Percentiles rank a stretch among this genome's conserved stretches.
phyloP scores from a whole-genome alignment of 2,797 vertebrate species.

The Enteromius paludinosus region DNA sequence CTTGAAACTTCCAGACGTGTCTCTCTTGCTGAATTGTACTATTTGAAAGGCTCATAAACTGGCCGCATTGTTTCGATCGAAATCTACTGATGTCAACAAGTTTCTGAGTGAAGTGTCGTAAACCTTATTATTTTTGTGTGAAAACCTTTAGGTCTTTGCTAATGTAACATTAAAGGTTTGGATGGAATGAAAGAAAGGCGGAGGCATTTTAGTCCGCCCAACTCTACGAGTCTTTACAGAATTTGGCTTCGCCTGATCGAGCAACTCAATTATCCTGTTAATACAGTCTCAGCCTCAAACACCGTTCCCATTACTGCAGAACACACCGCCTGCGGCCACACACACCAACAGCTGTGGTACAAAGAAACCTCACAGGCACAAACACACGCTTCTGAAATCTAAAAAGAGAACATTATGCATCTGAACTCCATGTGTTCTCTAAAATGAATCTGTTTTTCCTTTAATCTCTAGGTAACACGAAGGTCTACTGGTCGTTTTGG shows the following conservation, averaged over 20 bases:
- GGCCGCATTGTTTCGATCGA: background rate
- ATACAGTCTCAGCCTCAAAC: conserved; percentile 72
- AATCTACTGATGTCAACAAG: background rate
- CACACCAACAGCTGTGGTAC: conserved; percentile 39
- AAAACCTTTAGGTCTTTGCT: background rate
- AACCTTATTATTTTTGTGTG: background rate
- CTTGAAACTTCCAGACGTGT: background rate
- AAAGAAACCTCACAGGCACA: conserved; percentile 32
- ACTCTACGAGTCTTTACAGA: conserved; percentile 62
- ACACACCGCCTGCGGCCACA: conserved; percentile 61
- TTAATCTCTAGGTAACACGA: background rate
- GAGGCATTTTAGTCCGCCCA: conserved; percentile 56
- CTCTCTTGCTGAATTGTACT: background rate
- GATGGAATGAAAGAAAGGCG: conserved; percentile 30
- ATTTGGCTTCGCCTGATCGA: conserved; percentile 76
- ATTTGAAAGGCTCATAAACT: background rate
- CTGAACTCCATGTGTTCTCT: background rate
- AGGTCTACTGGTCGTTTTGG: background rate
- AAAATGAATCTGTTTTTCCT: conserved; percentile 8
- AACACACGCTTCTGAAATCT: conserved; percentile 31
- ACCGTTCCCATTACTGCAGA: conserved; percentile 65
- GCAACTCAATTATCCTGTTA: conserved; percentile 81
- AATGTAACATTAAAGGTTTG: background rate
- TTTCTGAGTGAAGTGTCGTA: background rate
- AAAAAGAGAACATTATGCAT: conserved; percentile 13